These are phyloP conservation scores for Halesus radiatus DNA, from an alignment of 1,140 invertebrate genomes.

Conservation along the genomic window DNA sequence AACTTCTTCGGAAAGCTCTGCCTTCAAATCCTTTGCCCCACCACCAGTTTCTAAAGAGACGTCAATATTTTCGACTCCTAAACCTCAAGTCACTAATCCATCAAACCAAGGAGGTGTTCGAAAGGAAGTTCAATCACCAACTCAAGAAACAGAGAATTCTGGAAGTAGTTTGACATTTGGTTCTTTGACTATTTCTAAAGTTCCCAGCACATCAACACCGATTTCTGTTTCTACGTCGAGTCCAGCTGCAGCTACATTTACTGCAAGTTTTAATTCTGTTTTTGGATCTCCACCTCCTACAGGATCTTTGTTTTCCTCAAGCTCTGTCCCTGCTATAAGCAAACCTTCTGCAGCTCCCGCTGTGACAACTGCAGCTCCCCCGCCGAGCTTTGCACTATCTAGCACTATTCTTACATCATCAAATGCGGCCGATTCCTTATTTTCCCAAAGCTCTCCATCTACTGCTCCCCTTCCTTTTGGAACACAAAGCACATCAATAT, in stretches of 20 bases:
- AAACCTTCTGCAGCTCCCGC: constrained; percentile 5
- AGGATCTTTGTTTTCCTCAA: neutral
- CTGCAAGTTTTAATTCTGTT: constrained; percentile 15
- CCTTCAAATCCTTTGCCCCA: constrained; percentile 33
- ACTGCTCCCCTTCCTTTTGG: constrained; percentile 15
- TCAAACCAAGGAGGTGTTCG: neutral
- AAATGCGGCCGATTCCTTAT: neutral
- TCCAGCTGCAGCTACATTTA: neutral
- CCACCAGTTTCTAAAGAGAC: constrained; percentile 3
- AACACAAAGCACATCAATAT: constrained; percentile 35
- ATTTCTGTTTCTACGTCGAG: neutral
- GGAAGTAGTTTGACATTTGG: constrained; percentile 19
- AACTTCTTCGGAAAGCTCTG: neutral
- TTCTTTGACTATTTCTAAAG: constrained; percentile 35
- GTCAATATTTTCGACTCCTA: constrained; percentile 18
- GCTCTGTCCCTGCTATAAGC: neutral
- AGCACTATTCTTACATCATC: neutral
- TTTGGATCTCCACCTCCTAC: neutral
- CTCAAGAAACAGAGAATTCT: neutral
- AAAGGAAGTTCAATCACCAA: neutral
- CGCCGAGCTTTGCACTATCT: constrained; percentile 3
- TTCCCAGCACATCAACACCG: neutral
- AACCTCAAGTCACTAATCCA: neutral
- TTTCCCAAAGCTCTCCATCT: constrained; percentile 1
- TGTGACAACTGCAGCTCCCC: neutral